These are phyloP conservation scores for Macrosteles quadrilineatus DNA, from an alignment of 1,140 invertebrate genomes.

Conservation along the genomic window DNA sequence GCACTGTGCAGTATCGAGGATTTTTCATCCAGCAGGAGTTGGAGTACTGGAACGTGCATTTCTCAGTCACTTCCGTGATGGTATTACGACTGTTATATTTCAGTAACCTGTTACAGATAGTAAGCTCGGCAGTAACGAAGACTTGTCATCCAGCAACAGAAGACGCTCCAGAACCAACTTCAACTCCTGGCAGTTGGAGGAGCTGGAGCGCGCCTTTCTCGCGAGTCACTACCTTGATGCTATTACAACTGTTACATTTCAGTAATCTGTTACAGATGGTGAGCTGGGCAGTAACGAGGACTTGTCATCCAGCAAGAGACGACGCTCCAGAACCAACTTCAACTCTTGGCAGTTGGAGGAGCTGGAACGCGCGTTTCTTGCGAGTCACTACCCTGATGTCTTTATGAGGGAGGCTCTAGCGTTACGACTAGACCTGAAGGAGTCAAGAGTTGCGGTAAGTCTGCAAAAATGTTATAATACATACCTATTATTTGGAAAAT, in stretches of 20 bases:
- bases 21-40: conserved; percentile 55
- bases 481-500: too few relatives aligned
- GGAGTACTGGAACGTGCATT: too few relatives aligned
- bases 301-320: conserved; percentile 60
- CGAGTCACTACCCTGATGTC: conserved; percentile 97
- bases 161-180: background rate
- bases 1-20: conserved; percentile 40
- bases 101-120: background rate
- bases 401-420: conserved; percentile 98
- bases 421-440: conserved; percentile 93
- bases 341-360: conserved; percentile 99
- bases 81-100: too few relatives aligned
- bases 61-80: too few relatives aligned
- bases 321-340: conserved; percentile 96
- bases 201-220: background rate
- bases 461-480: too few relatives aligned
- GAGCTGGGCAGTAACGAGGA: conserved; percentile 40
- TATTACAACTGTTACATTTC: background rate
- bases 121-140: too few relatives aligned
- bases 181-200: too few relatives aligned
- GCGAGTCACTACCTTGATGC: background rate
- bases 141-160: background rate
- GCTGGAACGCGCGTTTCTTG: conserved; percentile 93
- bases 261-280: conserved; percentile 33
- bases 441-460: conserved; percentile 96